Percentiles rank a stretch among this genome's conserved stretches.
Conservation (phyloP, 1,140 invertebrate genomes). For the Drosophila mojavensis region DNA sequence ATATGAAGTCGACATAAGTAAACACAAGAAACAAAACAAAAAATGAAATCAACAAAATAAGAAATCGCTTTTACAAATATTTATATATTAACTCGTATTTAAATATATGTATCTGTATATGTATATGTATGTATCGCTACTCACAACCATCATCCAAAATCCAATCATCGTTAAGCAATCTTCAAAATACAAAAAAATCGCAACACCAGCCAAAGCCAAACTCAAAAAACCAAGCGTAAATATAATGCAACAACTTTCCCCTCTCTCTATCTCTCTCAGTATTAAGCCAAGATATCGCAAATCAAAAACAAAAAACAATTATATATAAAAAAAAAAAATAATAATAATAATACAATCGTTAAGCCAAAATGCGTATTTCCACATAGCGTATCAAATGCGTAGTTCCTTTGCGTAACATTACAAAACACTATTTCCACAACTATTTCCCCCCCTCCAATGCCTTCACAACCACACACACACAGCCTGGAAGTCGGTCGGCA, state of each 20-base stretch:
- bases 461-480: slow-evolving; percentile 44
- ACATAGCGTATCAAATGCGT: slow-evolving; percentile 67
- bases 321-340: slow-evolving; percentile 19
- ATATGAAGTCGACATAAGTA: slow-evolving; percentile 59
- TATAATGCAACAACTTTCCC: slow-evolving; percentile 68
- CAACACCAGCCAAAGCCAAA: slow-evolving; percentile 70
- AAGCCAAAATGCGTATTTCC: slow-evolving; percentile 42
- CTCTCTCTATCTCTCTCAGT: slow-evolving; percentile 45
- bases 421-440: slow-evolving; percentile 81
- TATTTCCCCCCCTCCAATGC: slow-evolving; percentile 70
- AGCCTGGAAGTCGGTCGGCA: slow-evolving; percentile 76
- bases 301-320: slow-evolving; percentile 14
- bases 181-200: slow-evolving; percentile 52
- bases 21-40: slow-evolving; percentile 28
- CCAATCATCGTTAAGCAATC: slow-evolving; percentile 77
- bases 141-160: slow-evolving; percentile 77
- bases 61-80: slow-evolving; percentile 82
- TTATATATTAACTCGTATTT: slow-evolving; percentile 81
- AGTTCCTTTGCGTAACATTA: slow-evolving; percentile 76
- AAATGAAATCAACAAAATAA: slow-evolving; percentile 27
- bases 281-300: slow-evolving; percentile 55
- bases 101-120: slow-evolving; percentile 81
- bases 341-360: slow-evolving; percentile 33
- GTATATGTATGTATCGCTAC: slow-evolving; percentile 82
- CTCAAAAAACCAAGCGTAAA: slow-evolving; percentile 69